Conservation (phyloP, 2,888 invertebrate species). For the Erebia palarica region DNA sequence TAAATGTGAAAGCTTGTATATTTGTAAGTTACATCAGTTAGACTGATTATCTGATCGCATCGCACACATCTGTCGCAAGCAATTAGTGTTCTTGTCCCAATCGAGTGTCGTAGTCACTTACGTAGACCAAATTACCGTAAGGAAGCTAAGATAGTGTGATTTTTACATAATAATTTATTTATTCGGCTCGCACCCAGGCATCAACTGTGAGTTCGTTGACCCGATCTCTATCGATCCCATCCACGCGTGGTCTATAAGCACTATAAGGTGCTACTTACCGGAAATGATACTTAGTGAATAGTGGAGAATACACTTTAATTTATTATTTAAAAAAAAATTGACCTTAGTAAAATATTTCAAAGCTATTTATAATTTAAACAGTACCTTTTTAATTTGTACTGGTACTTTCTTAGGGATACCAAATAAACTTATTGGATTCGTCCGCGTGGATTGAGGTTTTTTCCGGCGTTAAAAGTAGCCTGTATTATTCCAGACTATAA, state of each 20-base stretch:
- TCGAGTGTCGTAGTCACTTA: conserved; percentile 8
- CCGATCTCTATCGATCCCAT: conserved; percentile 62
- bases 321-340: neutral
- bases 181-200: conserved; percentile 32
- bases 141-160: neutral
- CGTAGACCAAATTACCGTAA: neutral
- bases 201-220: conserved; percentile 52
- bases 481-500: too few species aligned
- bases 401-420: too few species aligned
- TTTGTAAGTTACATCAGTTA: too few species aligned
- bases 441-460: too few species aligned
- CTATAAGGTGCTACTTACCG: conserved; percentile 24
- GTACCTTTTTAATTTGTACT: too few species aligned
- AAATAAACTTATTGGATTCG: too few species aligned
- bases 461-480: too few species aligned
- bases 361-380: too few species aligned
- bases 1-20: too few species aligned
- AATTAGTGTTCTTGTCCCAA: conserved; percentile 13
- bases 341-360: too few species aligned
- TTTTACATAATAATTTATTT: neutral
- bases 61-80: neutral
- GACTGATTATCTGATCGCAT: too few species aligned
- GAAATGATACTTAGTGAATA: conserved; percentile 8
- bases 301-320: conserved; percentile 3
- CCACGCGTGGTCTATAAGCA: conserved; percentile 50